A percentile compares a stretch with the other conserved stretches of the same genome.
Evolutionary conservation across 2,888 invertebrate species (phyloP).

Genomic region (Exephanes ischioxanthus): DNA sequence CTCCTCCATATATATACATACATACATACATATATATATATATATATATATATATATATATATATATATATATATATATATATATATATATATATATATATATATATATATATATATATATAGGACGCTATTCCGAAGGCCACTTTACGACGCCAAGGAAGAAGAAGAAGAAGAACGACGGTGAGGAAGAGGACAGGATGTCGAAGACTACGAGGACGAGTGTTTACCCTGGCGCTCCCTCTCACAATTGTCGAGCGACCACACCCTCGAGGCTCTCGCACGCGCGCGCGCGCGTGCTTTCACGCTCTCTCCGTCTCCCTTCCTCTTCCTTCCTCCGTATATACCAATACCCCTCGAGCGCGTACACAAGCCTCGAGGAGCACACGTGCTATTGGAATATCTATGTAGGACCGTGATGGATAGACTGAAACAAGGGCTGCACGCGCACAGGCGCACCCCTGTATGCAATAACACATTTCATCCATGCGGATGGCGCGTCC

Average conservation of each 20-base stretch:
- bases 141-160: constrained; percentile 52
- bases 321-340: constrained; percentile 31
- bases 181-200: constrained; percentile 56
- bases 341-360: constrained; percentile 31
- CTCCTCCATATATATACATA: no score
- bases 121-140: constrained; percentile 64
- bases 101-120: neutral
- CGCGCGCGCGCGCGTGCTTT: constrained; percentile 56
- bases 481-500: constrained; percentile 17
- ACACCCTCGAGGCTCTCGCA: constrained; percentile 78
- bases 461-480: constrained; percentile 48
- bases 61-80: neutral
- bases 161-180: constrained; percentile 34
- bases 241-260: constrained; percentile 80
- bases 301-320: constrained; percentile 70
- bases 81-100: neutral
- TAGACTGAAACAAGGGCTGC: constrained; percentile 33
- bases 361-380: constrained; percentile 44
- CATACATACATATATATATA: neutral
- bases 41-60: neutral
- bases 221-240: constrained; percentile 82
- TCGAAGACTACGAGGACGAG: constrained; percentile 71
- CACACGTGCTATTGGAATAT: constrained; percentile 55
- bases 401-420: constrained; percentile 20
- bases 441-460: constrained; percentile 43